Percentiles rank a stretch among this genome's conserved stretches.
phyloP scores from a whole-genome alignment of 2,113 vertebrate species.

The Aythya baeri region DNA sequence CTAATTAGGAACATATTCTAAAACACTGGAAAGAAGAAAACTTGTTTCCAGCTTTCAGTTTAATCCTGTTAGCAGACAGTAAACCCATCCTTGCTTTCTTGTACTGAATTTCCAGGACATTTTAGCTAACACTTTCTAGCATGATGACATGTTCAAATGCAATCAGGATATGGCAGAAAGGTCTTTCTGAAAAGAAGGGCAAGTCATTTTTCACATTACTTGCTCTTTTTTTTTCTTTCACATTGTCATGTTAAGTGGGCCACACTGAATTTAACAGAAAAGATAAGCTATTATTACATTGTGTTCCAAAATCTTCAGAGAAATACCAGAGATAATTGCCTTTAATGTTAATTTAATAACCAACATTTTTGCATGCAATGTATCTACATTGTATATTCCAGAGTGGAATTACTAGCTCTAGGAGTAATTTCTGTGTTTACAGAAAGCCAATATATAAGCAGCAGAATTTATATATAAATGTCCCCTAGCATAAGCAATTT shows the following conservation, averaged over 20 bases:
- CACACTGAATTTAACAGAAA: neutral
- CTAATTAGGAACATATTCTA: neutral
- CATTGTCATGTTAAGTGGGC: neutral
- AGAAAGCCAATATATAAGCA: neutral
- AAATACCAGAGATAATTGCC: conserved; percentile 35
- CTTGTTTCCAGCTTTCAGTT: neutral
- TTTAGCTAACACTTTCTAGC: neutral
- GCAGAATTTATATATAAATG: neutral
- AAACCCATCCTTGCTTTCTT: neutral
- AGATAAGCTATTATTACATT: neutral
- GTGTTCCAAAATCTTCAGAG: conserved; percentile 50
- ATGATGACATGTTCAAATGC: neutral
- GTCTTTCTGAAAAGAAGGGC: neutral
- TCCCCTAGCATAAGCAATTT: neutral
- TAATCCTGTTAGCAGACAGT: neutral
- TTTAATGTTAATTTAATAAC: conserved; percentile 44
- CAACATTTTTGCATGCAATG: neutral
- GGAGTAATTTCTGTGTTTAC: conserved; percentile 10
- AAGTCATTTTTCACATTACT: neutral
- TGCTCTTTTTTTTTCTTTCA: neutral
- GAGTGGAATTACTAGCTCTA: neutral
- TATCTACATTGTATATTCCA: neutral
- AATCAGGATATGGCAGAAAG: neutral
- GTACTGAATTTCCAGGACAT: neutral
- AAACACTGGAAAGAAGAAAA: neutral